Evolutionary conservation across 2,113 vertebrate species (phyloP).

Genomic region (Alligator sinensis): DNA sequence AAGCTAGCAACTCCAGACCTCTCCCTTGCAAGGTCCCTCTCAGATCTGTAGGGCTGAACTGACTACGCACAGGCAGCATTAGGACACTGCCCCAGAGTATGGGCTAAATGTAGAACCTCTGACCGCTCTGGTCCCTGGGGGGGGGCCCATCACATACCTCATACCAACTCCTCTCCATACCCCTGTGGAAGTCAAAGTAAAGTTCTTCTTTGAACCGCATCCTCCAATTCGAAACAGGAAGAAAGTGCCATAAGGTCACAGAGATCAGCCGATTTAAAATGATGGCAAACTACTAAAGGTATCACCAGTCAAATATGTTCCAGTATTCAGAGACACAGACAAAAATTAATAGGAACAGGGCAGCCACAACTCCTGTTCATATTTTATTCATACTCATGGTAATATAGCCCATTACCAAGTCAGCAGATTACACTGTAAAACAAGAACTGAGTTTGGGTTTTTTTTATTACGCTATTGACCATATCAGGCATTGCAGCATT

Average conservation of each 20-base stretch:
- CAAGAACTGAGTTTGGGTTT: neutral
- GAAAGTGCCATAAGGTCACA: neutral
- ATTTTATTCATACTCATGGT: slow-evolving; percentile 51
- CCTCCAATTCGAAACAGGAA: neutral
- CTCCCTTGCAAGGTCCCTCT: neutral
- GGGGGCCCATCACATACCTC: neutral
- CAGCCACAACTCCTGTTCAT: slow-evolving; percentile 30
- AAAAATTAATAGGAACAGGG: slow-evolving; percentile 41
- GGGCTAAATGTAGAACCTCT: neutral
- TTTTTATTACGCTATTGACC: neutral
- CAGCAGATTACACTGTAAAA: neutral
- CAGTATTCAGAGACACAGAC: neutral
- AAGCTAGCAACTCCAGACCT: neutral
- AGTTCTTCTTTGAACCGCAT: neutral
- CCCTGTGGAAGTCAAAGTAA: neutral
- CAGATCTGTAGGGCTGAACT: neutral
- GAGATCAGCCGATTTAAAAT: neutral
- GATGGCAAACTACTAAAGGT: accelerated
- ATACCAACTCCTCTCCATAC: neutral
- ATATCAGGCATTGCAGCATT: neutral
- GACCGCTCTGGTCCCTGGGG: neutral
- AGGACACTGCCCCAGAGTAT: neutral
- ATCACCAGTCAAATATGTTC: neutral
- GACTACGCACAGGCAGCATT: neutral
- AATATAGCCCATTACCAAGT: slow-evolving; percentile 40